These are phyloP conservation scores for Lophius piscatorius DNA, from an alignment of 2,113 vertebrate genomes.

Conservation along the genomic window DNA sequence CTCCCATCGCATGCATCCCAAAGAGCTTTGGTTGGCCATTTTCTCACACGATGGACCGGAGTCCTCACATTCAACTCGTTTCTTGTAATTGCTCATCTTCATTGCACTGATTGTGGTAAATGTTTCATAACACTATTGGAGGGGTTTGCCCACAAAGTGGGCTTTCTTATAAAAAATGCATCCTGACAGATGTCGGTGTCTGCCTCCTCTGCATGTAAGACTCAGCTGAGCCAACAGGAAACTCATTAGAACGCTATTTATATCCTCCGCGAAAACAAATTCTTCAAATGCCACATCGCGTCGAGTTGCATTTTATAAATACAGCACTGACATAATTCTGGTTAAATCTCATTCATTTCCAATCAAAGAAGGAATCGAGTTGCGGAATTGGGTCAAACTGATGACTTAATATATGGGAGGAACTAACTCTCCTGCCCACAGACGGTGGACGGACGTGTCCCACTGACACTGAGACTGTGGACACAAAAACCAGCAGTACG, in stretches of 20 bases:
- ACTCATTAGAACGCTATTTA: slow-evolving; percentile 54
- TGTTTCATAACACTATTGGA: slow-evolving; percentile 73
- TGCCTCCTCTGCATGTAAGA: slow-evolving; percentile 53
- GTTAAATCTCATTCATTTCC: slow-evolving; percentile 4
- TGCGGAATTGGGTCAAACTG: slow-evolving; percentile 13
- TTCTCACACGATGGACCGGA: slow-evolving; percentile 10
- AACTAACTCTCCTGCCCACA: too few relatives aligned
- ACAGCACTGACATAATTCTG: slow-evolving; percentile 1
- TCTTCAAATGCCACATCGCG: slow-evolving; percentile 32
- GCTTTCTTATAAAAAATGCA: slow-evolving; percentile 73
- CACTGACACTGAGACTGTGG: too few relatives aligned
- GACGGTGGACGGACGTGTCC: too few relatives aligned
- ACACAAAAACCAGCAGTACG: too few relatives aligned
- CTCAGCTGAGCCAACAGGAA: slow-evolving; percentile 47
- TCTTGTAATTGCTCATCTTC: slow-evolving; percentile 50
- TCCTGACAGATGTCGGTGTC: slow-evolving; percentile 73
- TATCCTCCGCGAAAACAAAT: slow-evolving; percentile 11
- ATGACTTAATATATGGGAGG: too few relatives aligned
- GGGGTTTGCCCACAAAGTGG: slow-evolving; percentile 53
- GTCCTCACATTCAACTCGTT: slow-evolving; percentile 41
- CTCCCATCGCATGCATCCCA: slow-evolving; percentile 23
- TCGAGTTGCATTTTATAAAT: slow-evolving; percentile 21
- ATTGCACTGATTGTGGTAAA: slow-evolving; percentile 67
- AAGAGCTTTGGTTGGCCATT: slow-evolving; percentile 24
- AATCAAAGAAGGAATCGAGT: background rate